phyloP scores from a whole-genome alignment of 2,888 invertebrate genomes.

The Helleia helle region DNA sequence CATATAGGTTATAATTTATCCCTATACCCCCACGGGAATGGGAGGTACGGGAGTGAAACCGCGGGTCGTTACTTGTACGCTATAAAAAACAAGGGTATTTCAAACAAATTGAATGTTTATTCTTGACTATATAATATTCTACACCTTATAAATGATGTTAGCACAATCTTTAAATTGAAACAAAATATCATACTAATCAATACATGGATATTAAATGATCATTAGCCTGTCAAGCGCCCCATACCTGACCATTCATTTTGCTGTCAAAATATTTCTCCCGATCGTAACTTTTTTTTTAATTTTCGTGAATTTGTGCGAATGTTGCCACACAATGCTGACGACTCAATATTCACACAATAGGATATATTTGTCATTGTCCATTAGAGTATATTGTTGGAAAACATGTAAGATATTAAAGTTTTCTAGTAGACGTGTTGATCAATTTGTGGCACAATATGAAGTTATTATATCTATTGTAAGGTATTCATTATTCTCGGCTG shows the following conservation, averaged over 20 bases:
- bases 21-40: too few species aligned
- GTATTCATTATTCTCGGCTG: neutral
- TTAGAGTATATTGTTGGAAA: conserved; percentile 62
- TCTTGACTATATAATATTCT: too few species aligned
- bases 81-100: too few species aligned
- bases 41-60: too few species aligned
- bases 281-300: conserved; percentile 41
- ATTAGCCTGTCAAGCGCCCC: conserved; percentile 46
- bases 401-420: conserved; percentile 45
- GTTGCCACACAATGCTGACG: conserved; percentile 46
- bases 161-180: too few species aligned
- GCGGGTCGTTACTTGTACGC: too few species aligned
- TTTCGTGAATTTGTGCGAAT: conserved; percentile 62
- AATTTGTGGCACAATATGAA: conserved; percentile 15
- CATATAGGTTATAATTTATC: too few species aligned
- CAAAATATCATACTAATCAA: too few species aligned
- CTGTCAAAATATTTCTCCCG: conserved; percentile 70
- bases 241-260: conserved; percentile 63
- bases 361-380: conserved; percentile 71
- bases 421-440: conserved; percentile 21
- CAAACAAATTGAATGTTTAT: too few species aligned
- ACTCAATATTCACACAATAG: conserved; percentile 60
- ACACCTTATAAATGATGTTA: too few species aligned
- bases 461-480: neutral
- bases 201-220: conserved; percentile 50